Evolutionary conservation across 2,888 invertebrate genomes (phyloP), one percentile per base, ranked within the genome.

Genomic region (Agyllia agylla): DNA sequence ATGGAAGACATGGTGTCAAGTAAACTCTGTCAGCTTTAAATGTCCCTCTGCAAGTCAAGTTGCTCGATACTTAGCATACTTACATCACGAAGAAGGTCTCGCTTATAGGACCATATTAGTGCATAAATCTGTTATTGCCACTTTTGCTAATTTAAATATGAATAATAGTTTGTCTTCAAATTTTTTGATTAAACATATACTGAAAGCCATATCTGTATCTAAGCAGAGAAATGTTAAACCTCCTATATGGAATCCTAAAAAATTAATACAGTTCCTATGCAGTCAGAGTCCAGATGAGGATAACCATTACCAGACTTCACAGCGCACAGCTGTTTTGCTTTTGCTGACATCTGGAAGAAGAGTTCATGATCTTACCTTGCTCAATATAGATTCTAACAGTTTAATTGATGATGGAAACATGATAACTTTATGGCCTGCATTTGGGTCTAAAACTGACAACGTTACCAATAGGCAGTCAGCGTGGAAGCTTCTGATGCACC

Each of bases 1-100:
- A 38, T 89, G 86, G 91, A 86, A 27, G 15, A 33, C 31, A 13
- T 89, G 89, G 88, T 86, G 88, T 38, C 24, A 70, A 78, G 20
- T 13, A 3, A 17, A 79, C 24, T 87, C 80, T 5, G 42, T 90
- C 8, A 73, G 85, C 42, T 85, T 57, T 88, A 88, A 86, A 84
- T 17, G 9, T 38, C 91, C 89, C 2, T 49, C 15, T 35, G 64
- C 87, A 2, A 38, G 38, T 42, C 73, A 87, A 75, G 83, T 92
- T n/a, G 90, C 91, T 13, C 89, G 88, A 1, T 91, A 91, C 33
- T 70, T 91, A 57, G 90, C 90, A 15, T 64, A 88, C 80, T 70
- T 92, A 24, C 90, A 92, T 33, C 73, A 78, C 83, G 84, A 80
- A n/a, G 78, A 84, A 27, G 85, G 82, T 5, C 70, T 90, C 13